Evolutionary conservation across 2,113 vertebrate species (phyloP).

Genomic region (Tychaedon coryphoeus): DNA sequence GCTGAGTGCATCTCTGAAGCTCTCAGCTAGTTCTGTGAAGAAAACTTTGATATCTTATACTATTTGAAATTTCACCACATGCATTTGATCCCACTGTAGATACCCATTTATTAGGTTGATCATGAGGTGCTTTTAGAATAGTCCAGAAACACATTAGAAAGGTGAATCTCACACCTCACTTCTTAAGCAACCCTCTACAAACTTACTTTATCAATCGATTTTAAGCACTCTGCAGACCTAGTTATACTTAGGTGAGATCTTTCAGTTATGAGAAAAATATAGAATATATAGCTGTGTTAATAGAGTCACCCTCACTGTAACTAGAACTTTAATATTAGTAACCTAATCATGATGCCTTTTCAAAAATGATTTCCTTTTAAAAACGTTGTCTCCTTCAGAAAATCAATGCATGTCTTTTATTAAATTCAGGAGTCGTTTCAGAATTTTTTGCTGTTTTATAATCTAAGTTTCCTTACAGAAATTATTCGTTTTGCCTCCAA

Average conservation of each 20-base stretch:
- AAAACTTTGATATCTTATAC: not conserved
- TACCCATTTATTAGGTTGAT: not conserved
- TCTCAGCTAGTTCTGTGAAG: not conserved
- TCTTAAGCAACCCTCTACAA: not conserved
- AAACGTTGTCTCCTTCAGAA: not conserved
- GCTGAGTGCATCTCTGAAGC: not conserved
- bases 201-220: rapidly evolving
- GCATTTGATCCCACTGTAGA: not conserved
- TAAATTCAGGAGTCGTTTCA: not conserved
- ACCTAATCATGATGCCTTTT: not conserved
- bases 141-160: not conserved
- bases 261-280: not conserved
- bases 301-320: not conserved
- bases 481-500: not conserved
- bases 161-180: not conserved
- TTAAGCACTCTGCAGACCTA: not conserved
- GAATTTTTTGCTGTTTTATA: not conserved
- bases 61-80: not conserved
- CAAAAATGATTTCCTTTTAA: not conserved
- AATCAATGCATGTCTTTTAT: not conserved
- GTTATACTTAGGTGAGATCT: not conserved
- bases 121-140: not conserved
- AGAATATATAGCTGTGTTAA: not conserved
- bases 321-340: not conserved
- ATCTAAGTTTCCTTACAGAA: not conserved